Base-by-base conservation (phyloP, 2,888 invertebrate genomes). In the Papilio gigon region DNA sequence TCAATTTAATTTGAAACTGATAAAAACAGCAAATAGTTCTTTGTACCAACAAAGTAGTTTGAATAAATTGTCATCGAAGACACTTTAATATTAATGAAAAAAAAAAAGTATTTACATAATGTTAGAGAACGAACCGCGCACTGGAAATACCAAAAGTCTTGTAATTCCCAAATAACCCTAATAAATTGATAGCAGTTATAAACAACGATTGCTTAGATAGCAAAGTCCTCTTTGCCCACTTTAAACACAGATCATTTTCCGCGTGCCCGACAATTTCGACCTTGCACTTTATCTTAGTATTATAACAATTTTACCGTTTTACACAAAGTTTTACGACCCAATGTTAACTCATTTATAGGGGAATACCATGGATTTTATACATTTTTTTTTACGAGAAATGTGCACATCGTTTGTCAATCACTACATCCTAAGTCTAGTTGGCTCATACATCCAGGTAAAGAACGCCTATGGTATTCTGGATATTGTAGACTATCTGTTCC, bases 1-100 rank as follows among this genome's bases (percentile, higher is more conserved):
- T 30, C 17, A 30, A 30, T 30, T 56, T 30, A 17, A 30, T 12
- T 30, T 17, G 14, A 56, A 0, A 30, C 30, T 30, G 53, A 30
- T 56, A 53, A 53, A n/a, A 53, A 56, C 53, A 17, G 30, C 53
- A 27, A n/a, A 53, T n/a, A 17, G 30, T 56, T 56, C n/a, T 53
- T 53, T 56, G 17, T 56, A 56, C 3, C 30, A 27, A 56, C 30
- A 17, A 30, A 56, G 53, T 56, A 30, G 17, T 56, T 17, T 56
- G 53, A 30, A 53, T 53, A 53, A n/a, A 53, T 53, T 53, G 30
- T 53, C 1, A 30, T 17, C 8, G n/a, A 53, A 1, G 8, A 53
- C 27, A n/a, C 0, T 27, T 27, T 8, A n/a, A n/a, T 50, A 50
- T 50, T 50, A 4, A 50, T 6, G 5, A 8, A 56, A 11, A 30